Evolutionary conservation across 1,140 invertebrate species (phyloP).

Genomic region (Papilio polyxenes): DNA sequence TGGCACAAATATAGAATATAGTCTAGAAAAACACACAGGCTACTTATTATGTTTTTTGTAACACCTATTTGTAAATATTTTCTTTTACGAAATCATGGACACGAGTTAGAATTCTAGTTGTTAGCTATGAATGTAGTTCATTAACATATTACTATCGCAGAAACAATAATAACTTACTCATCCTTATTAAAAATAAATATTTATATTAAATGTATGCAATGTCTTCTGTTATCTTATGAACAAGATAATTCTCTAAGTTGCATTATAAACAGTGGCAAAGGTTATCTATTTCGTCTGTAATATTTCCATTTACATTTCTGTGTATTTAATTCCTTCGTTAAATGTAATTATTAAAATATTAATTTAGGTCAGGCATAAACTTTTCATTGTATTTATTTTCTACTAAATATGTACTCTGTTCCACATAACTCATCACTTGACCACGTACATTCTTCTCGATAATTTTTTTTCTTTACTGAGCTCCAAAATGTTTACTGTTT

Average conservation of each 20-base stretch:
- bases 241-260: background rate
- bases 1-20: no score
- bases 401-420: background rate
- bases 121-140: background rate
- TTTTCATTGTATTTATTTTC: background rate
- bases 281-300: no score
- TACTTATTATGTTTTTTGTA: no score
- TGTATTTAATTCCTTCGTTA: background rate
- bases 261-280: background rate
- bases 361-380: background rate
- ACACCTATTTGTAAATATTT: no score
- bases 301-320: no score
- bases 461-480: no score
- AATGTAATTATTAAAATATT: background rate
- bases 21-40: no score
- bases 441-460: no score
- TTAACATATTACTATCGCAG: no score
- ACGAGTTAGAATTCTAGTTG: background rate
- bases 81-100: background rate
- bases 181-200: background rate
- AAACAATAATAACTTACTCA: background rate
- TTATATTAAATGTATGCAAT: background rate
- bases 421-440: no score
- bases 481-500: no score
- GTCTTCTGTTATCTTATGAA: no score